phyloP scores from a whole-genome alignment of 2,888 invertebrate species.

The Andrena dorsata region DNA sequence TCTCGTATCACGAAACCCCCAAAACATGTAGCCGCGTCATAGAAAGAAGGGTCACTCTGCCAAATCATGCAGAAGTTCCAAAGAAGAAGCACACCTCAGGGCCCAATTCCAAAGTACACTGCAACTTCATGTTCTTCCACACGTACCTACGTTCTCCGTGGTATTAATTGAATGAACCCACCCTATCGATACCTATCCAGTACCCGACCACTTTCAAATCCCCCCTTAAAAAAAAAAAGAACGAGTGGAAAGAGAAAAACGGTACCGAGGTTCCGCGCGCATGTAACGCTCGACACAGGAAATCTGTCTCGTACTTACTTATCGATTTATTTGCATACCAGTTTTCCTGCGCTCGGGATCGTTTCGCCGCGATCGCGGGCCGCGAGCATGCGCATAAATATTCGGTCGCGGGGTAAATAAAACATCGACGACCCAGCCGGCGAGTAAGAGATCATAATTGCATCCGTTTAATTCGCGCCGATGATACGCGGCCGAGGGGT shows the following conservation, averaged over 20 bases:
- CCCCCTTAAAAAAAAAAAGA: neutral
- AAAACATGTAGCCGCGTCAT: too few species aligned
- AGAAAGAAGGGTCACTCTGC: neutral
- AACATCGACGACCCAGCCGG: slow-evolving; percentile 17
- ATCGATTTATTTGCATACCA: slow-evolving; percentile 47
- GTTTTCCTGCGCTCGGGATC: slow-evolving; percentile 8
- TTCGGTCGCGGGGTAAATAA: slow-evolving; percentile 43
- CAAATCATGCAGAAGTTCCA: neutral
- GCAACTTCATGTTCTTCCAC: neutral
- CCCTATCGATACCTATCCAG: slow-evolving; percentile 25
- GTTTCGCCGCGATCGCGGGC: neutral
- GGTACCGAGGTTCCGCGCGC: slow-evolving; percentile 1
- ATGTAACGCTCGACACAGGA: slow-evolving; percentile 24
- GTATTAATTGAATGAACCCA: slow-evolving; percentile 34
- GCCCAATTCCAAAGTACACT: neutral
- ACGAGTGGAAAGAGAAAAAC: neutral
- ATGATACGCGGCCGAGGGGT: neutral
- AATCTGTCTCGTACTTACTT: slow-evolving; percentile 18
- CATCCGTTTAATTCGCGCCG: slow-evolving; percentile 12
- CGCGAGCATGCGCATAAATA: neutral
- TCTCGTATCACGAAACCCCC: too few species aligned
- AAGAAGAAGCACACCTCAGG: neutral
- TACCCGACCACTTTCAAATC: neutral
- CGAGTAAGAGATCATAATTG: slow-evolving; percentile 29
- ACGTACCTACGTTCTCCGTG: neutral